Base-by-base conservation (phyloP, 2,888 invertebrate genomes). In the Deilephila porcellus region DNA sequence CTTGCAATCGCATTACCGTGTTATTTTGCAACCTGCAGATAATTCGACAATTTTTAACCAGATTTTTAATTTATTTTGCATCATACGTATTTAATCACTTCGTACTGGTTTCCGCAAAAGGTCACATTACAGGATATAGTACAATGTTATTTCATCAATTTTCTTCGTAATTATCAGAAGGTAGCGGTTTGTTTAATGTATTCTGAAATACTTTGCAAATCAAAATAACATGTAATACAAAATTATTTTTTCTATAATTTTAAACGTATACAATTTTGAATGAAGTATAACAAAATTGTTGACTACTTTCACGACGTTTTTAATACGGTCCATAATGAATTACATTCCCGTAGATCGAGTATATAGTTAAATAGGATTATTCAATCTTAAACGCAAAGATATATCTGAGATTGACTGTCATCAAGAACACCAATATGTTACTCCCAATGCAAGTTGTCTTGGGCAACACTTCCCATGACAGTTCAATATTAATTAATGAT, bases 401-500 rank as follows among this genome's bases (percentile, higher is more conserved):
- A 64, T 71, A 60, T 70, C 62, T 71, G 34, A 73, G 71, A 73
- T 62, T 73, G 14, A 71, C 73, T 62, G 73, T 71, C 71, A n/a
- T 37, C n/a, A 62, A 53, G 45, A 63, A 70, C 19, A 63, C 71
- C 63, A 71, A 73, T 71, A 71, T 71, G 62, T 73, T 62, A 71
- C 73, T 63, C 59, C 62, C 63, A 78, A 79, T 77, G 85, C 81
- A 83, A 82, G 82, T 82, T 85, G 86, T 85, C 85, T 87, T 83
- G 80, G 76, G 82, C 82, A 86, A 88, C 87, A 83, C 87, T 85
- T 85, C 82, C 82, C 86, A 81, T 88, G 88, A 88, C 87, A 88
- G 86, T 85, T 83, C 83, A 82, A 85, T 88, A 86, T 87, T 86
- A 85, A 87, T 88, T 85, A 86, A 87, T 87, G 88, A 88, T 88